A percentile compares a stretch with the other conserved stretches of the same genome.
Conservation (phyloP, 2,888 invertebrate genomes). For the Trachelus stipa region DNA sequence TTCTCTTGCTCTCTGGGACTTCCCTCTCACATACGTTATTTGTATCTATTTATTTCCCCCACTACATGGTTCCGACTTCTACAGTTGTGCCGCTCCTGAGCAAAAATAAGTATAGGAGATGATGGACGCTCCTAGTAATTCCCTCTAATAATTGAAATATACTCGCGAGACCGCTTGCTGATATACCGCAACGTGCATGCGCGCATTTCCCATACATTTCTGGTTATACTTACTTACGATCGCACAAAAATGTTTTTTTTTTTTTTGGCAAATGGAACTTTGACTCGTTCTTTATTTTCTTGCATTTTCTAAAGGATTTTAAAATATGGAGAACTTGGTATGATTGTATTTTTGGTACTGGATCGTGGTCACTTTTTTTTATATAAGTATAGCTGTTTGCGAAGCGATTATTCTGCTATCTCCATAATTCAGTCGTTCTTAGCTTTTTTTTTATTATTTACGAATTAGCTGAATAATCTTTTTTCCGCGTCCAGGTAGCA, state of each 20-base stretch:
- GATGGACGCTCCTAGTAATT: slow-evolving; percentile 66
- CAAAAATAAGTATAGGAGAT: slow-evolving; percentile 66
- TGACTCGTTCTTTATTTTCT: not conserved
- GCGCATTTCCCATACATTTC: not conserved
- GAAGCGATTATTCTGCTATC: not conserved
- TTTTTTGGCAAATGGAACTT: not conserved
- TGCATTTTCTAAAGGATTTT: not conserved
- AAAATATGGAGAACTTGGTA: not conserved
- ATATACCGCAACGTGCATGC: slow-evolving; percentile 11
- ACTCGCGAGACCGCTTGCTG: slow-evolving; percentile 53
- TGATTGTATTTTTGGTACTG: not conserved
- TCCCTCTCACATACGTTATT: not conserved
- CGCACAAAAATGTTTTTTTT: not conserved
- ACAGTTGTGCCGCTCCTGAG: slow-evolving; percentile 51
- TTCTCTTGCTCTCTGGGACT: slow-evolving; percentile 25
- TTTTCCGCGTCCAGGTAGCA: not conserved
- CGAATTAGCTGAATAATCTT: not conserved
- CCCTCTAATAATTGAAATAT: slow-evolving; percentile 67
- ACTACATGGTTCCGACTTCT: slow-evolving; percentile 29
- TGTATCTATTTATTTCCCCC: not conserved
- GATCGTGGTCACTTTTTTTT: not conserved
- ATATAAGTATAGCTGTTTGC: not conserved
- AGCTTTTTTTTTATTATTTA: not conserved
- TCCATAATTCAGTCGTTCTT: not conserved
- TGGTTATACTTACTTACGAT: not conserved